phyloP scores from a whole-genome alignment of 2,113 vertebrate genomes.

The Myiopsitta monachus region DNA sequence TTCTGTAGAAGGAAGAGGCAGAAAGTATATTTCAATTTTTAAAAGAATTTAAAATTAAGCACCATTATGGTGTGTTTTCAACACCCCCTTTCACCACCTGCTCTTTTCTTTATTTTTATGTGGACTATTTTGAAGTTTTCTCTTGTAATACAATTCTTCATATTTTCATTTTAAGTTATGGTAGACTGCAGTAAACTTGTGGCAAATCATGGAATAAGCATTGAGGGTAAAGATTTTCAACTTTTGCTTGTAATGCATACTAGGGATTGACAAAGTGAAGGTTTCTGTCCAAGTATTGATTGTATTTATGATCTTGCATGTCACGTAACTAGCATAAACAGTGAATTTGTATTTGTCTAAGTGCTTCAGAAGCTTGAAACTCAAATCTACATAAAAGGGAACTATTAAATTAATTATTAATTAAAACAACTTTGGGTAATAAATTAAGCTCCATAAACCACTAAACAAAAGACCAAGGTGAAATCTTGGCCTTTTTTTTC shows the following conservation, averaged over 20 bases:
- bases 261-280: background rate
- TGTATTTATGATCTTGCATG: background rate
- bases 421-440: background rate
- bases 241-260: background rate
- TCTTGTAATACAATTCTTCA: background rate
- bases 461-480: background rate
- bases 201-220: fast-evolving
- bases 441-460: background rate
- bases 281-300: background rate
- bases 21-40: background rate
- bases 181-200: background rate
- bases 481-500: background rate
- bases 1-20: background rate
- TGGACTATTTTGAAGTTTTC: background rate
- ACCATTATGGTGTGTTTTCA: background rate
- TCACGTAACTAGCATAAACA: background rate
- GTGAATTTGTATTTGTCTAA: background rate
- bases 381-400: background rate
- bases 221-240: background rate
- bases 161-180: background rate
- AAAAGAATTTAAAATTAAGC: background rate
- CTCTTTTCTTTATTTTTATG: background rate
- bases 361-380: background rate
- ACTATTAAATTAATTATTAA: background rate
- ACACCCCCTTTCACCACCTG: background rate